A percentile compares a stretch with the other conserved stretches of the same genome.
Conservation (phyloP, 2,888 invertebrate species). For the Lasioglossum oenotherae region DNA sequence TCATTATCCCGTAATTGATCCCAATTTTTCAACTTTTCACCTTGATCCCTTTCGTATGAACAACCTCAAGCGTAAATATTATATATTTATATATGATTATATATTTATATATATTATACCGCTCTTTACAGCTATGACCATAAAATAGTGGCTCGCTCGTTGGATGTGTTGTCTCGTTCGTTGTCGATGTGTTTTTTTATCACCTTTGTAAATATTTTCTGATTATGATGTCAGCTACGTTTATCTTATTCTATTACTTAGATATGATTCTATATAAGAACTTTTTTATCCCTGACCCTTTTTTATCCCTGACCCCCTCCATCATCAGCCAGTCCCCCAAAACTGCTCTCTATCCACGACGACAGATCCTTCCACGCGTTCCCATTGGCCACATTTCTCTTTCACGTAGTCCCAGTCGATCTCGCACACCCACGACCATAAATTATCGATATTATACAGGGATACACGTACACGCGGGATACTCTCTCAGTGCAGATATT, state of each 20-base stretch:
- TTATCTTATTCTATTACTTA: slow-evolving; percentile 77
- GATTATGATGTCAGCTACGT: slow-evolving; percentile 82
- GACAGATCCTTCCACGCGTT: slow-evolving; percentile 12
- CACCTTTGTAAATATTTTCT: slow-evolving; percentile 83
- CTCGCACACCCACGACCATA: slow-evolving; percentile 72
- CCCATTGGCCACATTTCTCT: slow-evolving; percentile 56
- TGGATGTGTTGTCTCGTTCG: slow-evolving; percentile 85
- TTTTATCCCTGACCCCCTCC: slow-evolving; percentile 21
- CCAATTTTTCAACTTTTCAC: slow-evolving; percentile 44
- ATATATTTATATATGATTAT: slow-evolving; percentile 55
- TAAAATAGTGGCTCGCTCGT: slow-evolving; percentile 84
- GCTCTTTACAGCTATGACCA: slow-evolving; percentile 83
- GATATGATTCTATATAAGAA: slow-evolving; percentile 71
- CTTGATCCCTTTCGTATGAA: slow-evolving; percentile 66
- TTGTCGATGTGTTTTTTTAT: slow-evolving; percentile 83
- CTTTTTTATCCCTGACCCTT: slow-evolving; percentile 50
- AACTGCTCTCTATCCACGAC: slow-evolving; percentile 4
- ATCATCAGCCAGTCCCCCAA: background rate
- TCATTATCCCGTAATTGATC: slow-evolving; percentile 53
- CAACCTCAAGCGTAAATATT: slow-evolving; percentile 68
- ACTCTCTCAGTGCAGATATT: slow-evolving; percentile 81
- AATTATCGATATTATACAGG: slow-evolving; percentile 64
- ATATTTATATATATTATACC: slow-evolving; percentile 59
- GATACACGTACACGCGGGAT: slow-evolving; percentile 66
- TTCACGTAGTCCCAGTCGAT: slow-evolving; percentile 71